Conservation (phyloP, 2,797 vertebrate species). For the Simalia tracyae region DNA sequence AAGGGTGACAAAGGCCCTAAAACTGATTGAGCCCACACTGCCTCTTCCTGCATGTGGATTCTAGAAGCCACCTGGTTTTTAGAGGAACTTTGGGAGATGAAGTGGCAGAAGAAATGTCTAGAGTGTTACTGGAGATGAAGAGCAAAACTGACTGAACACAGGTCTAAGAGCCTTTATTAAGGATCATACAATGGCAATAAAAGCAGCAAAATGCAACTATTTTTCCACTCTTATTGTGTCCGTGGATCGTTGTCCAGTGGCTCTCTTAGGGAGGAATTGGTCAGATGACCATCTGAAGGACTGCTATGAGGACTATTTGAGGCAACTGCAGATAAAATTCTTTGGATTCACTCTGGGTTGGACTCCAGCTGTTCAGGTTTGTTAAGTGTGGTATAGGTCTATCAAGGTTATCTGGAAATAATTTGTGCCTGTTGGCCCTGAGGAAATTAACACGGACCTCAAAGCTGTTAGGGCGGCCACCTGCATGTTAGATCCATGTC, state of each 20-base stretch:
- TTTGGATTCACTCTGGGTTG: neutral
- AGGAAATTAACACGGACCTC: neutral
- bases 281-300: neutral
- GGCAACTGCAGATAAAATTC: neutral
- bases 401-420: neutral
- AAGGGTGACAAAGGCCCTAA: neutral
- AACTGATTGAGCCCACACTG: neutral
- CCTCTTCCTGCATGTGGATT: neutral
- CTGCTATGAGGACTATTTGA: neutral
- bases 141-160: neutral
- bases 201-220: neutral
- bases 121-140: neutral
- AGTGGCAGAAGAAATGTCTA: neutral
- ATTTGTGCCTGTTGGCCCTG: neutral
- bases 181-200: neutral
- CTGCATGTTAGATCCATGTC: neutral
- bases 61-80: neutral
- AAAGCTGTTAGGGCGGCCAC: neutral
- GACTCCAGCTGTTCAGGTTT: neutral
- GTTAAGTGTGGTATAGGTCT: neutral
- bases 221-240: neutral
- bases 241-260: neutral
- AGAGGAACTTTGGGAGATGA: neutral
- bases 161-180: neutral
- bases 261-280: neutral